phyloP scores from a whole-genome alignment of 2,888 invertebrate genomes.

The Folsomia candida region DNA sequence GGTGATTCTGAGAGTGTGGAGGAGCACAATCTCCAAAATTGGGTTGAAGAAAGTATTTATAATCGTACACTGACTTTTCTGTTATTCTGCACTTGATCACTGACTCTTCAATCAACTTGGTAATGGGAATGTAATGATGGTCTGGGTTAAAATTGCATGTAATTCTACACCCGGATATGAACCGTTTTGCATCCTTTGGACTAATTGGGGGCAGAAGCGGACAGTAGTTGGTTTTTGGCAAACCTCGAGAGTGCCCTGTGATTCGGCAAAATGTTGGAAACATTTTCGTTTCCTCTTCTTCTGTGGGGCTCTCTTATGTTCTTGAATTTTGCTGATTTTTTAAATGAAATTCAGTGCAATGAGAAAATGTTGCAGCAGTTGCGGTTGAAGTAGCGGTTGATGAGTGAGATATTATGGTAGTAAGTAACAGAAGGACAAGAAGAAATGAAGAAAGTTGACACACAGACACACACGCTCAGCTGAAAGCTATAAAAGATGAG shows the following conservation, averaged over 20 bases:
- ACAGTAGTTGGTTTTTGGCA: constrained; percentile 79
- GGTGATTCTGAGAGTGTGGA: not conserved
- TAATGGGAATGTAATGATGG: constrained; percentile 29
- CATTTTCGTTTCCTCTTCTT: not conserved
- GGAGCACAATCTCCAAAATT: constrained; percentile 6
- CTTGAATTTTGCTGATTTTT: too few species aligned
- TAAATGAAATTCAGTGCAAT: too few species aligned
- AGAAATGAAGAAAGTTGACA: too few species aligned
- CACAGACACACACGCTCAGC: too few species aligned
- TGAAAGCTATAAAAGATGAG: too few species aligned
- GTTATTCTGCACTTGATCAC: constrained; percentile 29
- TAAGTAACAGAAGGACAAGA: too few species aligned
- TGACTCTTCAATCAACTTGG: constrained; percentile 17
- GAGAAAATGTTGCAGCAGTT: too few species aligned
- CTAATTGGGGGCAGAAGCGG: constrained; percentile 76
- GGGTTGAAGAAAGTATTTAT: constrained; percentile 25
- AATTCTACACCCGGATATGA: constrained; percentile 51
- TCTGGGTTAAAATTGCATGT: constrained; percentile 35
- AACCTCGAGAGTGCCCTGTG: constrained; percentile 73
- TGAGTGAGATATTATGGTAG: not conserved
- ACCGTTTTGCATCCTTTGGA: constrained; percentile 76
- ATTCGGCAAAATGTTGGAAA: constrained; percentile 67
- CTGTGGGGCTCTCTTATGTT: not conserved
- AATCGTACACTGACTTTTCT: constrained; percentile 26
- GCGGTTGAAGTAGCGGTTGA: not conserved